These are phyloP conservation scores for Leptopilina clavipes DNA, from an alignment of 1,140 invertebrate species.

Conservation along the genomic window DNA sequence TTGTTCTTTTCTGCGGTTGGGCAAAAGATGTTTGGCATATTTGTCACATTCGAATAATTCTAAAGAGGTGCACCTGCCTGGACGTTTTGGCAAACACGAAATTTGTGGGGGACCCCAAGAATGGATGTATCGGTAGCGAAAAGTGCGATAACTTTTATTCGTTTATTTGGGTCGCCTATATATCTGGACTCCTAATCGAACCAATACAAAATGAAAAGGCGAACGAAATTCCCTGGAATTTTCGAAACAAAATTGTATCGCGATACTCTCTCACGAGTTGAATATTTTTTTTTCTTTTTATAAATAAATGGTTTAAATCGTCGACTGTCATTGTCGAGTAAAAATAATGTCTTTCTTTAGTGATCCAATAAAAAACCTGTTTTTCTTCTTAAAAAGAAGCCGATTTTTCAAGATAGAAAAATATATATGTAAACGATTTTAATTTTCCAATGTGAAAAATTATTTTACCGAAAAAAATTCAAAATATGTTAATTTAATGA, in stretches of 20 bases:
- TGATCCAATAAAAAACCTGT: background rate
- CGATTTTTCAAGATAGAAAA: no score
- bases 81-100: conserved; percentile 48
- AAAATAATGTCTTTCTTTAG: background rate
- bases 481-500: no score
- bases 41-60: conserved; percentile 74
- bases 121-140: conserved; percentile 47
- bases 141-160: conserved; percentile 60
- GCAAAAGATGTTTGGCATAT: conserved; percentile 68
- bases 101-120: conserved; percentile 46
- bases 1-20: conserved; percentile 30
- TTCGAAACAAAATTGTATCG: conserved; percentile 63
- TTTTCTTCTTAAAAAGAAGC: no score
- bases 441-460: no score
- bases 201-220: conserved; percentile 56
- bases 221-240: conserved; percentile 65
- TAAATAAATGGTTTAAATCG: conserved; percentile 56
- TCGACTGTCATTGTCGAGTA: conserved; percentile 31
- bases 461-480: no score
- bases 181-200: conserved; percentile 67
- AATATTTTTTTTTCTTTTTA: conserved; percentile 42
- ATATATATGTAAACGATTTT: no score
- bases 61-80: conserved; percentile 64
- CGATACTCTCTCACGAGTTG: conserved; percentile 55
- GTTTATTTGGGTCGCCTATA: conserved; percentile 67